A percentile compares a stretch with the other conserved stretches of the same genome.
These are phyloP conservation scores for Eulemur coronatus DNA, from an alignment of 2,797 vertebrate genomes.

Conservation along the genomic window DNA sequence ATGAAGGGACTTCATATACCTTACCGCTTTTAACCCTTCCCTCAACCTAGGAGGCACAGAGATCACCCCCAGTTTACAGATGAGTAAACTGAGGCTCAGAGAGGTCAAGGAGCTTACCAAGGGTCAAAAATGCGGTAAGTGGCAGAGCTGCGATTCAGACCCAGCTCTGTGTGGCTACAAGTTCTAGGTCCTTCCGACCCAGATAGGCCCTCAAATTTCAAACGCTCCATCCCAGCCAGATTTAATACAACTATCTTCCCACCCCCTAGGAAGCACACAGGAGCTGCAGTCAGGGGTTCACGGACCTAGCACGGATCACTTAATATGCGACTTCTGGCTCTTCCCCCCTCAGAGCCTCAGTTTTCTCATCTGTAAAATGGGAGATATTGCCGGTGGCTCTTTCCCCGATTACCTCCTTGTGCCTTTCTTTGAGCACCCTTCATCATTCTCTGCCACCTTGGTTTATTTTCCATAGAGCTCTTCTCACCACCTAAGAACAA, in stretches of 20 bases:
- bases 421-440: neutral
- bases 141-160: neutral
- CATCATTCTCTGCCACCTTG: neutral
- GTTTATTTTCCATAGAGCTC: rapidly evolving
- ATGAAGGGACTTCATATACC: neutral
- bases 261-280: neutral
- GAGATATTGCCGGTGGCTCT: neutral
- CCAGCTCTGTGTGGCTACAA: neutral
- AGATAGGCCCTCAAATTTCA: neutral
- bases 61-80: neutral
- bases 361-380: neutral
- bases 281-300: neutral
- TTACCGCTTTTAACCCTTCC: neutral
- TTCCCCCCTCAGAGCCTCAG: neutral
- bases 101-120: neutral
- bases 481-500: too few species aligned
- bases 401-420: rapidly evolving
- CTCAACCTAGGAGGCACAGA: neutral
- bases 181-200: neutral
- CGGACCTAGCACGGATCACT: rapidly evolving
- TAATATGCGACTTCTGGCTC: neutral
- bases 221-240: neutral
- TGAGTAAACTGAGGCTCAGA: neutral
- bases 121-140: too few species aligned
- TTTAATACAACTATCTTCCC: neutral